phyloP scores from a whole-genome alignment of 2,113 vertebrate genomes.

The Isurus oxyrinchus region DNA sequence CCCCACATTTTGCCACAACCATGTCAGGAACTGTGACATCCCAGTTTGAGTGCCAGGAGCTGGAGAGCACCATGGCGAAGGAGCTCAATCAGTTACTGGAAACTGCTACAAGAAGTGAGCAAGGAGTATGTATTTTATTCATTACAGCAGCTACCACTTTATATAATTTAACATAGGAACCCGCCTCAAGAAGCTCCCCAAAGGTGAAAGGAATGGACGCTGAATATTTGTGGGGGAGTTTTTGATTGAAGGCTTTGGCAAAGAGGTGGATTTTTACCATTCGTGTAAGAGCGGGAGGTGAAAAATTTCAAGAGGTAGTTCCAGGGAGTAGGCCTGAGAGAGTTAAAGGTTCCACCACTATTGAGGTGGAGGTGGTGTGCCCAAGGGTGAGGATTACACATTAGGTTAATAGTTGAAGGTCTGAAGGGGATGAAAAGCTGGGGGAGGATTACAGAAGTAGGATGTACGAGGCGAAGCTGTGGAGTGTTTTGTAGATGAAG shows the following conservation, averaged over 20 bases:
- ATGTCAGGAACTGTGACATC: constrained; percentile 68
- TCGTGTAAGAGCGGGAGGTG: background rate
- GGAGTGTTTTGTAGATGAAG: background rate
- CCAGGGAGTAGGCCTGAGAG: background rate
- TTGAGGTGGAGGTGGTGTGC: too few species aligned
- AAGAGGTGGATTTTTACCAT: background rate
- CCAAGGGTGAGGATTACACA: background rate
- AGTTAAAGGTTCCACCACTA: background rate
- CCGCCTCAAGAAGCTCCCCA: background rate
- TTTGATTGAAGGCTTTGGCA: background rate
- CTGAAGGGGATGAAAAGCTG: background rate
- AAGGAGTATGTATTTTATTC: constrained; percentile 54
- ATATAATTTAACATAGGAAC: background rate
- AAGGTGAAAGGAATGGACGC: background rate
- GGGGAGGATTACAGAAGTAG: background rate
- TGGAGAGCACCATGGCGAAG: constrained; percentile 82
- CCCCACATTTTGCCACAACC: constrained; percentile 73
- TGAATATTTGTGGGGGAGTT: background rate
- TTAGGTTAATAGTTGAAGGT: background rate
- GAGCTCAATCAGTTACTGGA: constrained; percentile 83
- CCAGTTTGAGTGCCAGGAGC: constrained; percentile 87
- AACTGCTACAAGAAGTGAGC: constrained; percentile 63
- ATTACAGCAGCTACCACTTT: background rate
- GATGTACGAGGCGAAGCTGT: background rate
- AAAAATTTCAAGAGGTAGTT: background rate